Base-by-base conservation (phyloP, 2,888 invertebrate genomes). In the Stenotaenia linearis region DNA sequence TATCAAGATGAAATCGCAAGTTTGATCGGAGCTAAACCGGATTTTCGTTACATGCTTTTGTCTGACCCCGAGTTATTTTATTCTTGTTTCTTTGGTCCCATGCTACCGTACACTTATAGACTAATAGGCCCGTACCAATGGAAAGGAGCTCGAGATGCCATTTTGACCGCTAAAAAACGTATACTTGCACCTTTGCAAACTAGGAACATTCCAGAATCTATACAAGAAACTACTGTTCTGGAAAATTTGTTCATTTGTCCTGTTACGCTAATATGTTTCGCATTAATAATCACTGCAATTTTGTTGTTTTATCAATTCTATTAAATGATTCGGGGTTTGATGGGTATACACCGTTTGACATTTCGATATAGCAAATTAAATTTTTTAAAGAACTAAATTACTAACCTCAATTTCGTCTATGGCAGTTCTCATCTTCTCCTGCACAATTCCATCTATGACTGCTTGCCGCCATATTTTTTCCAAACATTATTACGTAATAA, bases 1-100 rank as follows among this genome's bases (percentile, higher is more conserved):
- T 87, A 85, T 81, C 87, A 87, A 87, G 88, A 88, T 81, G 86
- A 87, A 80, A 81, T 88, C 79, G 87, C 88, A 5, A 82, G 83
- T 35, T 75, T 86, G 0, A 83, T 85, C 45, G 88, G 87, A 10
- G 86, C 85, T 79, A 84, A 84, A 80, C 88, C 88, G 0, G 82
- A 86, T 80, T 79, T 86, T 28, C 76, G 84, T 84, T 83, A 83
- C 82, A 82, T 84, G 40, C 79, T 83, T 30, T 79, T 85, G 61
- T 81, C 83, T 23, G 85, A 85, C 78, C 83, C 83, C 1, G 7
- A 61, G 5, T 80, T 83, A 18, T 82, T 81, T 85, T 79, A 21
- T 23, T n/a, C 50, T 10, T 80, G 79, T 23, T 28, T 85, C 28
- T 85, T 85, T 80, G 86, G 85, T 0, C 84, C 86, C 2, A 83